Conservation (phyloP, 2,888 invertebrate genomes). For the Ypsolopha sequella region DNA sequence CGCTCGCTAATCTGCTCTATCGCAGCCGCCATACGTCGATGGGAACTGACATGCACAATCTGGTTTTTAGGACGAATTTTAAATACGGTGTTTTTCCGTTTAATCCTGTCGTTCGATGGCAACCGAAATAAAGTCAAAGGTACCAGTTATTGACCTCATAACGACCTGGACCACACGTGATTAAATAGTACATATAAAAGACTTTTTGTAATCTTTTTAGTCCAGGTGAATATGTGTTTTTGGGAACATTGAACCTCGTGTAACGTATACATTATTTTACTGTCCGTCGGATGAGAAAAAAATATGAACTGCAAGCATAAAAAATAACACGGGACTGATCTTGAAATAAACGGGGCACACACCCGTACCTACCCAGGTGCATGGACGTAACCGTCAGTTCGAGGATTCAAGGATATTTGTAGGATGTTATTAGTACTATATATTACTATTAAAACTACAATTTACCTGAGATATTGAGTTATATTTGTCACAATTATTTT, state of each 20-base stretch:
- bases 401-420: constrained; percentile 5
- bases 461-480: constrained; percentile 57
- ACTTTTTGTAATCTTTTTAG: neutral
- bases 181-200: constrained; percentile 41
- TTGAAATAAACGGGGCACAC: constrained; percentile 51
- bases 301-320: constrained; percentile 5
- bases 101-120: constrained; percentile 13
- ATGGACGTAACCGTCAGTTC: constrained; percentile 12
- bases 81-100: neutral
- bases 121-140: constrained; percentile 31
- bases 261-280: no score
- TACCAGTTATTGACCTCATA: constrained; percentile 65
- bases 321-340: constrained; percentile 38
- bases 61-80: neutral
- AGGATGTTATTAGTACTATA: neutral
- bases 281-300: neutral
- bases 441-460: constrained; percentile 30
- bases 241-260: no score
- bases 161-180: constrained; percentile 63
- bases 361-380: constrained; percentile 16
- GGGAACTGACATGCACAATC: neutral
- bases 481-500: constrained; percentile 69
- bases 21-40: neutral
- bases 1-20: neutral
- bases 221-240: no score